Conservation (phyloP, 2,888 invertebrate genomes). For the Pilophorus perplexus region DNA sequence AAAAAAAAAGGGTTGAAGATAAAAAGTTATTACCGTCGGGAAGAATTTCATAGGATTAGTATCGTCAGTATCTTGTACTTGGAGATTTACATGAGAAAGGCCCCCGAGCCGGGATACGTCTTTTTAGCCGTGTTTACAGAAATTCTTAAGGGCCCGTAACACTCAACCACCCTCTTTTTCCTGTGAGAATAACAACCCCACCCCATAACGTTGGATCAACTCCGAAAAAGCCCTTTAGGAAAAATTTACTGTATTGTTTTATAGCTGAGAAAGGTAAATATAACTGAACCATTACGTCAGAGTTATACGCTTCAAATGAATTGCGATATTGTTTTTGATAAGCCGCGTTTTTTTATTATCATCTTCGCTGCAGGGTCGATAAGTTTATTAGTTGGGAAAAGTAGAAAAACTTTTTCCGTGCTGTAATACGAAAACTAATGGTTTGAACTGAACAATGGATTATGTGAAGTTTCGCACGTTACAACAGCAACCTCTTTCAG, state of each 20-base stretch:
- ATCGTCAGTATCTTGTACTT: constrained; percentile 20
- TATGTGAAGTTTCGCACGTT: no score
- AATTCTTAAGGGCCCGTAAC: constrained; percentile 20
- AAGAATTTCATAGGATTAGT: constrained; percentile 38
- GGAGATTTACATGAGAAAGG: constrained; percentile 39
- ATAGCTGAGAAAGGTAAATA: constrained; percentile 37
- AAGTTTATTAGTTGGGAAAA: neutral
- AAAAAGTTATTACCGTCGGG: constrained; percentile 39
- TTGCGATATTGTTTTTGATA: constrained; percentile 38
- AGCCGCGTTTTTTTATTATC: constrained; percentile 10
- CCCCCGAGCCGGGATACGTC: neutral
- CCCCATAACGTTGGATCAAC: constrained; percentile 33
- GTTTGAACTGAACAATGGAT: no score
- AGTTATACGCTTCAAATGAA: constrained; percentile 15
- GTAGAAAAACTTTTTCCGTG: neutral
- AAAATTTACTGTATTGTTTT: constrained; percentile 39
- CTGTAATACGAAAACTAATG: no score
- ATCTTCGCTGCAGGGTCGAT: no score
- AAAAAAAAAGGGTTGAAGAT: constrained; percentile 36
- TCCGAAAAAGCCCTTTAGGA: neutral
- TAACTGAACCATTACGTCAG: constrained; percentile 20
- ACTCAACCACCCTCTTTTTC: neutral
- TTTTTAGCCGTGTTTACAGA: constrained; percentile 30
- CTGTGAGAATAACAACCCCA: constrained; percentile 7
- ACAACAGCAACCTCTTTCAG: no score